Evolutionary conservation across 2,113 vertebrate genomes (phyloP).

Genomic region (Petroica traversi): DNA sequence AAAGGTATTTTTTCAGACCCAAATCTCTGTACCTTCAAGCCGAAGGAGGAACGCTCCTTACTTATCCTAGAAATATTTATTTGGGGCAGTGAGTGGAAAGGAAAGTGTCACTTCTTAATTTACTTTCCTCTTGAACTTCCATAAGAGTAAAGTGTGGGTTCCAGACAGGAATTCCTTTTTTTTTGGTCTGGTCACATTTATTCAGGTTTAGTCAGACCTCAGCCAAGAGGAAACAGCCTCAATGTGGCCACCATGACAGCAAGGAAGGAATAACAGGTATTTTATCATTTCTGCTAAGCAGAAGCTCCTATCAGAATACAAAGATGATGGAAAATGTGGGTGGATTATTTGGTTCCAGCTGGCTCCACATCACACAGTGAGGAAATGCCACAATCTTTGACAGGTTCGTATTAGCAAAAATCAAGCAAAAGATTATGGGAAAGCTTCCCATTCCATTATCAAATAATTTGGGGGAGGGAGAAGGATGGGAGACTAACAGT

Average conservation of each 20-base stretch:
- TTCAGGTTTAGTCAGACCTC: neutral
- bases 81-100: neutral
- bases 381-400: constrained; percentile 44
- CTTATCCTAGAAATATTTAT: neutral
- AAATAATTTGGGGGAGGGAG: constrained; percentile 57
- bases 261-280: constrained; percentile 31
- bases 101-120: neutral
- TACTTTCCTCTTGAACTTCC: neutral
- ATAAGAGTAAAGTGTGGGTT: neutral
- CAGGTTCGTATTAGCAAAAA: constrained; percentile 62
- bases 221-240: neutral
- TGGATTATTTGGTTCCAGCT: constrained; percentile 55
- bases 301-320: constrained; percentile 28
- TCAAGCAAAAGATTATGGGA: constrained; percentile 49
- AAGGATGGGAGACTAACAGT: constrained; percentile 22
- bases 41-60: neutral
- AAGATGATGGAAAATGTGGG: constrained; percentile 29
- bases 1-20: neutral
- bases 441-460: constrained; percentile 58
- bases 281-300: constrained; percentile 22
- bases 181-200: neutral
- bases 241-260: neutral
- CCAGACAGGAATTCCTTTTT: neutral
- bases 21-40: neutral
- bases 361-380: constrained; percentile 45